Base-by-base conservation (phyloP, 2,797 vertebrate genomes). In the Anisognathus igniventris region DNA sequence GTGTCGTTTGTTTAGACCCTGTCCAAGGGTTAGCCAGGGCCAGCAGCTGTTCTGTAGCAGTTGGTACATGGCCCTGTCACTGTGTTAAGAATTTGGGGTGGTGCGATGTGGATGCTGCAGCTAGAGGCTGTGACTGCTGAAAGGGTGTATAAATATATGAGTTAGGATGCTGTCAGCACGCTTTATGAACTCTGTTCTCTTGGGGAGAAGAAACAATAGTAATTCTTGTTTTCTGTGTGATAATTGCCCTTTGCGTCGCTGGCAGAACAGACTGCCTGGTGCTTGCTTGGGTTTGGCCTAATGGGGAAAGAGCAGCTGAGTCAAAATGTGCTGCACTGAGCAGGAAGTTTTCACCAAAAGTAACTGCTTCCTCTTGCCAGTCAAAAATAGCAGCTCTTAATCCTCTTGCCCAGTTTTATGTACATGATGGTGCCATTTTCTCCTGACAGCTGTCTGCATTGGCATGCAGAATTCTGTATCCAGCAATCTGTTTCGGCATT, bases 361-460 rank as follows among this genome's bases (percentile, higher is more conserved):
- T n/a, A 35, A 22, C 76, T 30, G 65, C 79, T 95, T 90, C 88
- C 81, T 90, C 66, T 68, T 47, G 39, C 37, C 70, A 48, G 15
- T 48, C 68, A 66, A 48, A 80, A 91, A n/a, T n/a, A 65, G 33
- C 35, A 72, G 19, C 58, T 70, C 25, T 27, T 57, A 47, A 66
- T 57, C n/a, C 14, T 18, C 58, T 66, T 54, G 8, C 5, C 31
- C 35, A 3, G 9, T 70, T 82, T 30, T 12, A 12, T 21, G 62
- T 37, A 25, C 3, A 0, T 4, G n/a, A 19, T 1, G 18, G 27
- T 50, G 64, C 21, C 5, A 4, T 25, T 44, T 54, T 56, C 58
- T 39, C 2, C 7, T 2, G 1, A 25, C 20, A 57, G n/a, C 42
- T 21, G 0, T 14, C 1, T n/a, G 33, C 18, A 0, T 12, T 56